Base-by-base conservation (phyloP, 2,113 vertebrate species). In the Pseudorectes ferrugineus region DNA sequence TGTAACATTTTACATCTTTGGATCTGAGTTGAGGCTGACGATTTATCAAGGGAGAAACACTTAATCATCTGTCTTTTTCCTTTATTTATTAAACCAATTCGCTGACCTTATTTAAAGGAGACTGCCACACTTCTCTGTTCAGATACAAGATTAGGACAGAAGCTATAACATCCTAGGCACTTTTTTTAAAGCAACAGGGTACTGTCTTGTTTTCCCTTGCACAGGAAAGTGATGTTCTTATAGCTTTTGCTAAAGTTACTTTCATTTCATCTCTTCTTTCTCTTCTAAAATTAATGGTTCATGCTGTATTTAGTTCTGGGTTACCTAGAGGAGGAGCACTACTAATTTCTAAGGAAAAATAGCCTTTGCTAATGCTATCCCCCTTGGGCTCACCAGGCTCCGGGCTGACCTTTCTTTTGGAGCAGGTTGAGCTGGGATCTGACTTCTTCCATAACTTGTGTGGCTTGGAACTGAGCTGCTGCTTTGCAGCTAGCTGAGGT, bases 1-100 rank as follows among this genome's bases (percentile, higher is more conserved):
- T 59, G 80, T 95, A 94, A 82, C 70, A 46, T 93, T 94, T 96
- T 92, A 92, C 58, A 55, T 93, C 81, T 91, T 96, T 91, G 91
- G 68, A 87, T 88, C 66, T 86, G 91, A 96, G 74, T 67, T 75
- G 61, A 81, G 74, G 81, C 70, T 97, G 89, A 40, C 6, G 5
- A 80, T 91, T 92, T 95, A 84, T 83, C 66, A 92, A 85, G 71
- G 83, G 48, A 89, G 33, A 93, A 85, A 95, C 1, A 14, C 78
- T 45, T 96, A 85, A 83, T 97, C 84, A 73, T 95, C 77, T 89
- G 78, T 93, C 68, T 92, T 93, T 75, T 75, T 58, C 40, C 38
- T 68, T 35, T 95, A 51, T 92, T 94, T 81, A 74, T 95, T 84
- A 91, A 75, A 73, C 58, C 73, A 70, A 3, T 67, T 78, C 73